Conservation (phyloP, 2,113 vertebrate species). For the Peucedramus taeniatus region DNA sequence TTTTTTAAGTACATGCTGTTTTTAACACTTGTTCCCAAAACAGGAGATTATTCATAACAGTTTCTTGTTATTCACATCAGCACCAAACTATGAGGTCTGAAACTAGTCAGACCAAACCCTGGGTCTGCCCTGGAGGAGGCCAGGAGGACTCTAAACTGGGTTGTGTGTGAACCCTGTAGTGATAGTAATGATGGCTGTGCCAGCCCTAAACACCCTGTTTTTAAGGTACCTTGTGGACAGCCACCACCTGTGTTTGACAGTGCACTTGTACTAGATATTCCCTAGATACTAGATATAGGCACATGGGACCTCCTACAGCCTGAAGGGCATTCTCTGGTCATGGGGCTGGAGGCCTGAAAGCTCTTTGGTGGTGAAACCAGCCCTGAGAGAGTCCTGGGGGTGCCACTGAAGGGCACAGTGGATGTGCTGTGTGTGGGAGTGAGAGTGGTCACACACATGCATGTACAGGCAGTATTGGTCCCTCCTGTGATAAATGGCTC, state of each 20-base stretch:
- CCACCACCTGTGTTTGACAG: background rate
- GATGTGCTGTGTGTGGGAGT: rapidly evolving
- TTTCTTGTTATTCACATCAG: background rate
- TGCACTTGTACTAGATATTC: background rate
- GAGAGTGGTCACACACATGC: rapidly evolving
- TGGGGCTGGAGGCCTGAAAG: background rate
- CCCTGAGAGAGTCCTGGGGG: background rate
- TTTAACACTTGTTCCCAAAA: background rate
- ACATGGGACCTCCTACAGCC: background rate
- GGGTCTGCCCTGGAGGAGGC: background rate
- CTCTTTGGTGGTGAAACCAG: background rate
- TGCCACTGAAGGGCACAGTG: background rate
- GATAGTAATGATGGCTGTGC: background rate
- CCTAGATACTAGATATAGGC: too few species aligned
- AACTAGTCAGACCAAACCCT: background rate
- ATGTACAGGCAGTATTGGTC: background rate
- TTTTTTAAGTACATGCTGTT: background rate
- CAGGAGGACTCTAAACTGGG: background rate
- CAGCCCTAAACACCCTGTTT: background rate
- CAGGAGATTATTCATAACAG: background rate
- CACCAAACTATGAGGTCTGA: background rate
- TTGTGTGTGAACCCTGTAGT: background rate
- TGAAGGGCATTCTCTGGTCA: background rate
- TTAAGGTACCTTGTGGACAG: background rate
- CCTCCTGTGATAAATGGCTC: background rate